Evolutionary conservation across 2,888 invertebrate genomes (phyloP).

Genomic region (Limnephilus rhombicus): DNA sequence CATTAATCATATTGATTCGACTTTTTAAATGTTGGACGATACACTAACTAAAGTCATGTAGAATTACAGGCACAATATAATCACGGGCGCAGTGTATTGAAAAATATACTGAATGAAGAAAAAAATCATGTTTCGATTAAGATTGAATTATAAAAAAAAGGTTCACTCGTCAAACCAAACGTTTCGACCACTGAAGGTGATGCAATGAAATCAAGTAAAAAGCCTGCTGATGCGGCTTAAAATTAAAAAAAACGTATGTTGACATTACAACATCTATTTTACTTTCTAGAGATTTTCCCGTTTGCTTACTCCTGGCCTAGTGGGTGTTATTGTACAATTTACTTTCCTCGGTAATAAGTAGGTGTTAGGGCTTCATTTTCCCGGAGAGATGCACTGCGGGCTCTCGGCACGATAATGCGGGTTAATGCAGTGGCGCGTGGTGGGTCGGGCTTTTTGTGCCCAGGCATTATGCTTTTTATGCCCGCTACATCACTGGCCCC

Average conservation of each 20-base stretch:
- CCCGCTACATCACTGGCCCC: background rate
- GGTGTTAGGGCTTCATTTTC: slow-evolving; percentile 18
- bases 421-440: slow-evolving; percentile 30
- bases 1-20: too few relatives aligned
- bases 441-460: slow-evolving; percentile 10
- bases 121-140: too few relatives aligned
- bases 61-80: too few relatives aligned
- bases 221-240: too few relatives aligned
- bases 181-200: too few relatives aligned
- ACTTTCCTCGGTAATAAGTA: slow-evolving; percentile 23
- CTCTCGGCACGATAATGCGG: slow-evolving; percentile 21
- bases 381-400: slow-evolving; percentile 36
- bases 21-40: too few relatives aligned
- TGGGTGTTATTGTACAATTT: background rate
- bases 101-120: too few relatives aligned
- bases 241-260: too few relatives aligned
- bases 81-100: too few relatives aligned
- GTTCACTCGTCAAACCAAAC: too few relatives aligned
- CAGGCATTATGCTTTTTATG: slow-evolving; percentile 16
- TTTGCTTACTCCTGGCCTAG: background rate
- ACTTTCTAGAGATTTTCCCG: background rate
- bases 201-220: background rate
- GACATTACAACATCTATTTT: background rate
- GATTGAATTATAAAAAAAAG: too few relatives aligned
- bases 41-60: too few relatives aligned